These are phyloP conservation scores for Alentia gelatinosa DNA, from an alignment of 2,888 invertebrate genomes.

Conservation along the genomic window DNA sequence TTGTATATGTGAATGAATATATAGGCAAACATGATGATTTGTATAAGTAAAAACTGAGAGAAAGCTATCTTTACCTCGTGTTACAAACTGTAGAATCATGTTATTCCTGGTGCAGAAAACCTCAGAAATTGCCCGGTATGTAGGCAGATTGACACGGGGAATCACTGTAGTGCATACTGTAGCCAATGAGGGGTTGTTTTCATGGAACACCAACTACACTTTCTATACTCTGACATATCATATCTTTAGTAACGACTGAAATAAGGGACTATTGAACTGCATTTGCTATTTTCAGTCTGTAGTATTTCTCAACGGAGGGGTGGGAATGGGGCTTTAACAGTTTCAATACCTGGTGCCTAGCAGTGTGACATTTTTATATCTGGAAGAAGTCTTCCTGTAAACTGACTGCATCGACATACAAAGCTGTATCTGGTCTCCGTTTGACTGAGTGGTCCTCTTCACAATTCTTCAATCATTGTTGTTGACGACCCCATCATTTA, in stretches of 20 bases:
- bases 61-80: background rate
- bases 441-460: background rate
- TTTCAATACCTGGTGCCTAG: constrained; percentile 7
- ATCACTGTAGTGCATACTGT: background rate
- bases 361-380: background rate
- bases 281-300: background rate
- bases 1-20: too few relatives aligned
- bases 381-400: background rate
- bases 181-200: background rate
- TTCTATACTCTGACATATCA: constrained; percentile 23
- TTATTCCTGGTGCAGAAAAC: too few relatives aligned
- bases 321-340: background rate
- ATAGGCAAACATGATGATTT: background rate
- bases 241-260: background rate
- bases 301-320: background rate
- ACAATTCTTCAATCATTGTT: background rate
- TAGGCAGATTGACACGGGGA: background rate
- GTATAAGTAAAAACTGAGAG: background rate
- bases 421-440: background rate
- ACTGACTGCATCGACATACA: background rate
- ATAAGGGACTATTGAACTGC: background rate
- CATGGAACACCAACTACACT: background rate
- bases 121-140: too few relatives aligned
- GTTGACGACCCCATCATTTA: background rate
- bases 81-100: too few relatives aligned